phyloP scores from a whole-genome alignment of 2,888 invertebrate genomes.

The Andrena chrysosceles region DNA sequence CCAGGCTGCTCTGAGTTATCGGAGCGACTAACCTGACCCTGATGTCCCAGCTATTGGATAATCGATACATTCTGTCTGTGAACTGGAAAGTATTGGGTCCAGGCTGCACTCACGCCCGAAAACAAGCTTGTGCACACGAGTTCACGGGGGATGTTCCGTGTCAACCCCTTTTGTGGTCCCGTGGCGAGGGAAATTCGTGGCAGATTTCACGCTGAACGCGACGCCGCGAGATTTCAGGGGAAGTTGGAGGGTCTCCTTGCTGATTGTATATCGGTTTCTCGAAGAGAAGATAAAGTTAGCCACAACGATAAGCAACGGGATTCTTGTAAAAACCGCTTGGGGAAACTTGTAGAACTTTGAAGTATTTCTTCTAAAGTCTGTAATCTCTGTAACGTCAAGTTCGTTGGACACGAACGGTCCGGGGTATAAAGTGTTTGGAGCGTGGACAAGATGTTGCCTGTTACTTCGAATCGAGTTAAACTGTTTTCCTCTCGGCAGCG shows the following conservation, averaged over 20 bases:
- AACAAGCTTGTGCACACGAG: conserved; percentile 16
- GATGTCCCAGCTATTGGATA: conserved; percentile 35
- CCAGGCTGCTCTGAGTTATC: not conserved
- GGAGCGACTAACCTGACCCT: conserved; percentile 1
- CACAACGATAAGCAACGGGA: too few species aligned
- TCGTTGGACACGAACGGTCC: too few species aligned
- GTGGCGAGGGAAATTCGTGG: conserved; percentile 11
- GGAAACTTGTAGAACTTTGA: too few species aligned
- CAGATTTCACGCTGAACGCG: conserved; percentile 18
- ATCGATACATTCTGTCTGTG: conserved; percentile 52
- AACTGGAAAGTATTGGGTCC: conserved; percentile 51
- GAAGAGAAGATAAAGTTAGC: not conserved
- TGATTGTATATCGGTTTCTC: not conserved
- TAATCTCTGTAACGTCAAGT: too few species aligned
- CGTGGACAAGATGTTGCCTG: too few species aligned
- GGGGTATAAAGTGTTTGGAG: too few species aligned
- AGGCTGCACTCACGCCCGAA: conserved; percentile 29
- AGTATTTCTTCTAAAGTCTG: too few species aligned
- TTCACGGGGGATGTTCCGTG: conserved; percentile 5
- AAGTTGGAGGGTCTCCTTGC: not conserved
- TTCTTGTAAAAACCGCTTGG: too few species aligned
- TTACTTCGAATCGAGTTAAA: too few species aligned
- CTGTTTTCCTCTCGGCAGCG: too few species aligned
- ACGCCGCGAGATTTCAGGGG: not conserved
- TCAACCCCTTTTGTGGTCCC: conserved; percentile 18